Evolutionary conservation across 1,140 invertebrate species (phyloP).

Genomic region (Paraescarpia echinospica): DNA sequence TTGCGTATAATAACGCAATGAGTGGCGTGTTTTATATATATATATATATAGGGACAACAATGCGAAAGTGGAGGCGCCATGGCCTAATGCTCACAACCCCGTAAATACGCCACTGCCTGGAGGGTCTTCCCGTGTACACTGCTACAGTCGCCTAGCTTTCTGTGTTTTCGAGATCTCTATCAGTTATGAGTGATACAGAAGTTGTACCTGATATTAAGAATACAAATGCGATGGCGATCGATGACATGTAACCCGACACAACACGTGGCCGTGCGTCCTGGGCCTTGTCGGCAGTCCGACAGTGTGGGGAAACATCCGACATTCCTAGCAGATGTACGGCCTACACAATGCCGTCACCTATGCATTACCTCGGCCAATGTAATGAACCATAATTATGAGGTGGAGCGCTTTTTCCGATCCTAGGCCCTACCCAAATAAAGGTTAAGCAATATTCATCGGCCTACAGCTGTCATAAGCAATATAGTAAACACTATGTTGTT

Average conservation of each 20-base stretch:
- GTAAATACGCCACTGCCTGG: background rate
- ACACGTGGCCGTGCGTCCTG: background rate
- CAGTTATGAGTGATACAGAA: background rate
- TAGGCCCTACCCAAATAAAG: too few species aligned
- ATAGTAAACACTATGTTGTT: too few species aligned
- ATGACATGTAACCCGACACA: background rate
- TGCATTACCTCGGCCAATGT: too few species aligned
- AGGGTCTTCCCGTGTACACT: background rate
- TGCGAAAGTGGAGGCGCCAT: background rate
- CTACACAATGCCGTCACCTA: too few species aligned
- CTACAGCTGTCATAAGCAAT: too few species aligned
- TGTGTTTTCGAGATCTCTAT: background rate
- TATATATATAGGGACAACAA: background rate
- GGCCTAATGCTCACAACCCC: background rate
- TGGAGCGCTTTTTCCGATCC: too few species aligned
- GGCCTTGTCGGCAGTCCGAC: background rate
- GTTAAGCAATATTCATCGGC: too few species aligned
- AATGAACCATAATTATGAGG: too few species aligned
- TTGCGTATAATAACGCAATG: background rate
- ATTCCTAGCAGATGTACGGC: background rate
- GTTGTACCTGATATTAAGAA: background rate
- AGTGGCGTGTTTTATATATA: too few species aligned
- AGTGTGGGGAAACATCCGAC: background rate
- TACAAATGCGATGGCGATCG: background rate
- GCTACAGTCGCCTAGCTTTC: background rate